phyloP scores from a whole-genome alignment of 2,797 vertebrate species.

The Hippocampus kuda region DNA sequence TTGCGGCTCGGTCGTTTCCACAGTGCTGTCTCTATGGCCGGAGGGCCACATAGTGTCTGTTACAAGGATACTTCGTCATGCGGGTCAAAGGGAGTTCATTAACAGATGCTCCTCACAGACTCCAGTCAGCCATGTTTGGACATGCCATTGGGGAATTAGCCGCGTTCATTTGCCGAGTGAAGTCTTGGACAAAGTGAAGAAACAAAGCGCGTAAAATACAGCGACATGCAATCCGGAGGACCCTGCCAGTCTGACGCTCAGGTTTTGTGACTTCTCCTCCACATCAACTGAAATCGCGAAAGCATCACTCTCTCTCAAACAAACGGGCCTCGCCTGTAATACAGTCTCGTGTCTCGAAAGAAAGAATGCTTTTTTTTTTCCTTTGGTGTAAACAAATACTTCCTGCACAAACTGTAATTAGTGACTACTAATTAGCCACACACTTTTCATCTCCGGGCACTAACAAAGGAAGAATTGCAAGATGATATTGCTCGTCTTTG shows the following conservation, averaged over 20 bases:
- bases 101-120: slow-evolving; percentile 47
- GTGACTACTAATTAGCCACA: slow-evolving; percentile 39
- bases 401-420: slow-evolving; percentile 38
- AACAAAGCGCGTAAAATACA: not conserved
- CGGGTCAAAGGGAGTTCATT: slow-evolving; percentile 63
- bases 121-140: slow-evolving; percentile 44
- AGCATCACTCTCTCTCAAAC: slow-evolving; percentile 13
- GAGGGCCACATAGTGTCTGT: slow-evolving; percentile 49
- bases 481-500: slow-evolving; percentile 31
- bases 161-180: slow-evolving; percentile 30
- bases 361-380: not conserved
- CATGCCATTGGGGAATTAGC: slow-evolving; percentile 39
- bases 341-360: not conserved
- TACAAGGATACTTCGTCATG: slow-evolving; percentile 47
- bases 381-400: slow-evolving; percentile 21
- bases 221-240: not conserved
- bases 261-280: not conserved
- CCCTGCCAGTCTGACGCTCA: not conserved
- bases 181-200: slow-evolving; percentile 14
- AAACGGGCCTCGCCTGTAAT: not conserved
- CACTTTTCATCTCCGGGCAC: slow-evolving; percentile 27
- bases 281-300: not conserved
- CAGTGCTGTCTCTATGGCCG: slow-evolving; percentile 45
- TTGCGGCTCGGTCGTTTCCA: slow-evolving; percentile 47
- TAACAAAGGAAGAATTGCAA: slow-evolving; percentile 55